A percentile compares a stretch with the other conserved stretches of the same genome.
Conservation (phyloP, 2,888 invertebrate genomes). For the Coecobrya sp. region DNA sequence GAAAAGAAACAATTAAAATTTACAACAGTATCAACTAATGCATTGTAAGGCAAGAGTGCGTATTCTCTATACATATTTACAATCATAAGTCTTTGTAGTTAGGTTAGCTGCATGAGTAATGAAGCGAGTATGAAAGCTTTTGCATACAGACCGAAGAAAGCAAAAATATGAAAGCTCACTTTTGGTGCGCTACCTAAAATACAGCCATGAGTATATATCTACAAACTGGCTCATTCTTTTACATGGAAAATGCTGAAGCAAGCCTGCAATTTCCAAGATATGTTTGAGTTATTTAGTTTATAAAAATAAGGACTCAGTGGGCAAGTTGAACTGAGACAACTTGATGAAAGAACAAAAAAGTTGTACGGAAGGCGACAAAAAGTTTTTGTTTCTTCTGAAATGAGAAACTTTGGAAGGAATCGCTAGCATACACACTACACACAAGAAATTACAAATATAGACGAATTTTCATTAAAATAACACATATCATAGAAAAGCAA, state of each 20-base stretch:
- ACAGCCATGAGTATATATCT: not conserved
- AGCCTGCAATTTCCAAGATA: conserved; percentile 44
- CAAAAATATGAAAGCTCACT: too few relatives aligned
- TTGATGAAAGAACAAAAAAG: conserved; percentile 58
- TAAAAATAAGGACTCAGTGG: not conserved
- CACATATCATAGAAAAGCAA: too few relatives aligned
- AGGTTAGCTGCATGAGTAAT: too few relatives aligned
- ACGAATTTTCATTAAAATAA: too few relatives aligned
- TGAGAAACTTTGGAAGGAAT: conserved; percentile 18
- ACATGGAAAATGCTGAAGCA: not conserved
- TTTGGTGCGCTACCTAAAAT: too few relatives aligned
- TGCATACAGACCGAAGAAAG: too few relatives aligned
- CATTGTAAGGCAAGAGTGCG: not conserved
- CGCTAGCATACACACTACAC: too few relatives aligned
- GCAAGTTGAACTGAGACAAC: conserved; percentile 25
- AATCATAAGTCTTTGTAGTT: too few relatives aligned
- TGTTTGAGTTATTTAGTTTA: conserved; percentile 33
- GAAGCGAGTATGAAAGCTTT: too few relatives aligned
- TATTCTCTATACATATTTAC: too few relatives aligned
- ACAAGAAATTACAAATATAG: too few relatives aligned
- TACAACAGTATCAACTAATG: not conserved
- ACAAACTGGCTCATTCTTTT: not conserved
- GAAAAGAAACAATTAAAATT: not conserved
- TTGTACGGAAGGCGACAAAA: not conserved
- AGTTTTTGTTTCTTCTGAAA: conserved; percentile 34